Evolutionary conservation across 2,797 vertebrate species (phyloP).

Genomic region (Spondyliosoma cantharus): DNA sequence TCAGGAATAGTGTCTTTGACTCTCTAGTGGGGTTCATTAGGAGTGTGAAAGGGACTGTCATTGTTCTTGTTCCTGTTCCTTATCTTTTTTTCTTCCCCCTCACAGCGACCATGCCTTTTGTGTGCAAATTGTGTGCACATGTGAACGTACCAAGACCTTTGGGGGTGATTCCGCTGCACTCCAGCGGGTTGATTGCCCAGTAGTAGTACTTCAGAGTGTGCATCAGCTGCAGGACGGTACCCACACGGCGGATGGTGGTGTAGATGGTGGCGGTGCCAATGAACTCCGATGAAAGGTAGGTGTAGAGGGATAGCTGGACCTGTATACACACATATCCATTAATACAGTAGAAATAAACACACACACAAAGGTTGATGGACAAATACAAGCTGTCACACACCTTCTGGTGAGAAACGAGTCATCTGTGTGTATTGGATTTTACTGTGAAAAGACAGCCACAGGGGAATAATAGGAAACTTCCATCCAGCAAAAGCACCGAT

Average conservation of each 20-base stretch:
- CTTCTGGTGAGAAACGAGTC: conserved; percentile 31
- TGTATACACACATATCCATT: conserved; percentile 62
- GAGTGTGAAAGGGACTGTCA: background rate
- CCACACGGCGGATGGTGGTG: conserved; percentile 94
- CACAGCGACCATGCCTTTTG: background rate
- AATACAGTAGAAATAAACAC: background rate
- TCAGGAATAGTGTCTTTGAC: background rate
- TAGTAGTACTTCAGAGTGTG: conserved; percentile 98
- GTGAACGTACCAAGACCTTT: conserved; percentile 91
- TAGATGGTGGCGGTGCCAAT: conserved; percentile 97
- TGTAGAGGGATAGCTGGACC: conserved; percentile 94
- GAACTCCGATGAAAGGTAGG: conserved; percentile 95
- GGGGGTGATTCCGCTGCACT: conserved; percentile 93
- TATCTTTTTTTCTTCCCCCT: background rate
- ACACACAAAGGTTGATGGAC: background rate
- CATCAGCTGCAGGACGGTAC: conserved; percentile 96
- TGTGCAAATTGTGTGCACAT: background rate
- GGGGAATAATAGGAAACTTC: conserved; percentile 34
- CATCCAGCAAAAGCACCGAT: conserved; percentile 29
- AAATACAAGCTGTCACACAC: conserved; percentile 20
- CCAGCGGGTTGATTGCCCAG: conserved; percentile 94
- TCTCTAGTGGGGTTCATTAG: conserved; percentile 4
- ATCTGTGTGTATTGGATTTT: conserved; percentile 42
- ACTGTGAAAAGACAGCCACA: conserved; percentile 33
- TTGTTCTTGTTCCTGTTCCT: background rate